These are phyloP conservation scores for Petrolisthes manimaculis DNA, from an alignment of 2,888 invertebrate species.

Conservation along the genomic window DNA sequence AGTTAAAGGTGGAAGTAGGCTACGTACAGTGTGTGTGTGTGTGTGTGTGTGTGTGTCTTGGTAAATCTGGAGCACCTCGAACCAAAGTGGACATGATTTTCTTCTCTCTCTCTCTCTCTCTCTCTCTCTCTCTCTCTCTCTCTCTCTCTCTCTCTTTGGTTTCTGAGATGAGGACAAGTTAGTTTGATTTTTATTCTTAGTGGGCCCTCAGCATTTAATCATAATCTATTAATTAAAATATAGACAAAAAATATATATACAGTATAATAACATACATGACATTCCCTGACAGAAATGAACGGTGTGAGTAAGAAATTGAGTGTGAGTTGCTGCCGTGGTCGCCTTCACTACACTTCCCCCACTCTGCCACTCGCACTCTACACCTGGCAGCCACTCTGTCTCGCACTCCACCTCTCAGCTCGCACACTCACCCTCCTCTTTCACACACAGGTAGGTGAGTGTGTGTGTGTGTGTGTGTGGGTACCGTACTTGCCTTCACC, in stretches of 20 bases:
- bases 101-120: background rate
- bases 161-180: background rate
- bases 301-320: too few relatives aligned
- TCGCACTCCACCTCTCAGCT: constrained; percentile 5
- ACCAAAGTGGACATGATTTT: background rate
- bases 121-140: background rate
- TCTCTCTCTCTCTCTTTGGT: background rate
- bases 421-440: constrained; percentile 3
- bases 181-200: background rate
- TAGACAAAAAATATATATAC: too few relatives aligned
- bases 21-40: too few relatives aligned
- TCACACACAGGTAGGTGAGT: background rate
- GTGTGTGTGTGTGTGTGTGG: too few relatives aligned
- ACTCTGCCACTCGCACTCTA: constrained; percentile 2
- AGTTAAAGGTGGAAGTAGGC: too few relatives aligned
- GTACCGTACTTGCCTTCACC: too few relatives aligned
- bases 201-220: too few relatives aligned
- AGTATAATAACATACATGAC: too few relatives aligned
- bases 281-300: too few relatives aligned
- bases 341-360: background rate
- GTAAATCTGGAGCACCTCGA: background rate
- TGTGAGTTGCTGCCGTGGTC: background rate
- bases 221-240: too few relatives aligned
- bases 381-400: constrained; percentile 12
- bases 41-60: too few relatives aligned